phyloP scores from a whole-genome alignment of 2,888 invertebrate species.

The Ectemnius continuus region DNA sequence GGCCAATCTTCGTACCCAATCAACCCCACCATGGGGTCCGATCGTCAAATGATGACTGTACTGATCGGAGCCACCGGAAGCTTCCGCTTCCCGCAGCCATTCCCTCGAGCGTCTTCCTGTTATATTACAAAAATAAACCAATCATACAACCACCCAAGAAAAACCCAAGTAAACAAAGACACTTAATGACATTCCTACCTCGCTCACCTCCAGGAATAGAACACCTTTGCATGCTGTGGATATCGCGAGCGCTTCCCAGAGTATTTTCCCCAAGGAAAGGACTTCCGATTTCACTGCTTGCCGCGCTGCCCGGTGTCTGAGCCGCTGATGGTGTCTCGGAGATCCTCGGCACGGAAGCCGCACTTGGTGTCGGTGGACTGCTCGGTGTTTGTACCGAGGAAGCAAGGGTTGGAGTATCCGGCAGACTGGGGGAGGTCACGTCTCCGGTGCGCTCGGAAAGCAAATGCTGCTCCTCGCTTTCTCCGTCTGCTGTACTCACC shows the following conservation, averaged over 20 bases:
- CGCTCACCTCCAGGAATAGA: slow-evolving; percentile 75
- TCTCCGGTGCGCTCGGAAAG: slow-evolving; percentile 54
- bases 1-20: slow-evolving; percentile 84
- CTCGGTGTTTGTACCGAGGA: slow-evolving; percentile 70
- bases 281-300: slow-evolving; percentile 78
- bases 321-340: slow-evolving; percentile 77
- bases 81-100: slow-evolving; percentile 72
- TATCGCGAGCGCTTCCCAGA: slow-evolving; percentile 67
- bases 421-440: slow-evolving; percentile 56
- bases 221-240: slow-evolving; percentile 69
- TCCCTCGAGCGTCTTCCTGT: slow-evolving; percentile 73
- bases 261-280: slow-evolving; percentile 78
- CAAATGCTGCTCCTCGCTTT: slow-evolving; percentile 66
- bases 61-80: slow-evolving; percentile 69
- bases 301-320: slow-evolving; percentile 73
- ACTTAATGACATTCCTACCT: slow-evolving; percentile 59
- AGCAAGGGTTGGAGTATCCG: slow-evolving; percentile 66
- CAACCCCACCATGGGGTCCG: slow-evolving; percentile 83
- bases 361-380: slow-evolving; percentile 70
- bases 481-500: slow-evolving; percentile 77
- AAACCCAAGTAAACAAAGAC: background rate
- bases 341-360: slow-evolving; percentile 67
- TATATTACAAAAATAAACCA: background rate
- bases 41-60: slow-evolving; percentile 81
- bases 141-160: background rate